Evolutionary conservation across 2,113 vertebrate species (phyloP), one percentile per base, ranked within the genome.

Genomic region (Phyllostomus discolor): DNA sequence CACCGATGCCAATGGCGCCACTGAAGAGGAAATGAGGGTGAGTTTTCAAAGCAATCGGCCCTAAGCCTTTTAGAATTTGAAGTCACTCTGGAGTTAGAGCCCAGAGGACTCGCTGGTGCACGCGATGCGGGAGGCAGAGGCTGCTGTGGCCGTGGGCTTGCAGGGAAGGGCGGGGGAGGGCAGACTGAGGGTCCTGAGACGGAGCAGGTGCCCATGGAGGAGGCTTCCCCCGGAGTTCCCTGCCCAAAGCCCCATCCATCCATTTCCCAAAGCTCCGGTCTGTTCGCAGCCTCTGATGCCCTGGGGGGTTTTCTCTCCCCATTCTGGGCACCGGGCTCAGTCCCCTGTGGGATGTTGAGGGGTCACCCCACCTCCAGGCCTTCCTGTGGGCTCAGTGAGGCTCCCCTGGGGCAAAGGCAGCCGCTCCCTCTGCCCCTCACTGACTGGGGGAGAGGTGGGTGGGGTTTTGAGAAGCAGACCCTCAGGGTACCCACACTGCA

Each of bases 251-350:
- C 52, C 3, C 4, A 15, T 10, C 70, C 8, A 38, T 33, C 38
- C 26, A 2, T 19, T 72, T 46, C 38, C 41, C n/a, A 0, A 70
- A 15, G 11, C 52, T 35, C 62, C 33, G 24, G 17, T 38, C 41
- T 24, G 4, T 20, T 33, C 26, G 10, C 43, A n/a, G 0, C 0
- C n/a, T 12, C 28, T n/a, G 16, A n/a, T 11, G 26, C 9, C 75
- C 70, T 43, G 73, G 66, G 22, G 15, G 52, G 4, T 43, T 43
- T 64, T 69, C n/a, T 85, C 28, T 62, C 38, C 33, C 10, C 2
- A 16, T 12, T 12, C 1, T 50, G 41, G 38, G 59, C 69, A 10
- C 16, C 1, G 10, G 10, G n/a, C 10, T 75, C 26, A 67, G 15
- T 43, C n/a, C 24, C 24, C 17, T 35, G 33, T 38, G 48, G 57